A percentile compares a stretch with the other conserved stretches of the same genome.
Conservation (phyloP, 1,140 invertebrate species). For the Ceratoteleas bidentatus region DNA sequence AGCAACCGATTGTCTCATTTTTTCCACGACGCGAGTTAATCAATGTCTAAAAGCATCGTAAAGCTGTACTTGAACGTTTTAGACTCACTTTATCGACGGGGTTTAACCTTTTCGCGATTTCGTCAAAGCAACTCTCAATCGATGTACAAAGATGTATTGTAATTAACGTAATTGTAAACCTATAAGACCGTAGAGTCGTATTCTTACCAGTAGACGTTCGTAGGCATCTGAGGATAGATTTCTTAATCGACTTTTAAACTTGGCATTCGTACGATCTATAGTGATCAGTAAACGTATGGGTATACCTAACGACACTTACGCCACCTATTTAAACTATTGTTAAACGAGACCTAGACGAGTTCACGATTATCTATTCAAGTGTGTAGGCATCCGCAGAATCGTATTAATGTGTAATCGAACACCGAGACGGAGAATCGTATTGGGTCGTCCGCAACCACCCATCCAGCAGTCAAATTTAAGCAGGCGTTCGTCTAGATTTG, state of each 20-base stretch:
- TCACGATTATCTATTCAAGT: slow-evolving; percentile 50
- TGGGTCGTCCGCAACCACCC: background rate
- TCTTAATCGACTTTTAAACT: slow-evolving; percentile 53
- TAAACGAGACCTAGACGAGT: slow-evolving; percentile 41
- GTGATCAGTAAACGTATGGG: slow-evolving; percentile 47
- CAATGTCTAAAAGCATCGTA: slow-evolving; percentile 41
- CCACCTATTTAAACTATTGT: slow-evolving; percentile 49
- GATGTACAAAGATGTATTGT: slow-evolving; percentile 54
- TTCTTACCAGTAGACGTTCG: slow-evolving; percentile 52
- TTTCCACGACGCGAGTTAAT: slow-evolving; percentile 10
- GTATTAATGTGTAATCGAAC: slow-evolving; percentile 33
- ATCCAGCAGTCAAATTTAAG: slow-evolving; percentile 29
- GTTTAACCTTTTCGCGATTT: slow-evolving; percentile 42
- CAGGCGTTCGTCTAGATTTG: slow-evolving; percentile 43
- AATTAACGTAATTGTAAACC: slow-evolving; percentile 42
- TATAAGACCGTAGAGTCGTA: slow-evolving; percentile 49
- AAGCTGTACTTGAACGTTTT: slow-evolving; percentile 38
- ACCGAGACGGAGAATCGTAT: slow-evolving; percentile 48
- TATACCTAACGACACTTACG: slow-evolving; percentile 31
- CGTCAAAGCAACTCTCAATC: slow-evolving; percentile 38
- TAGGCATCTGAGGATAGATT: slow-evolving; percentile 51
- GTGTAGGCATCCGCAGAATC: slow-evolving; percentile 39
- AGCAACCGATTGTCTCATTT: background rate
- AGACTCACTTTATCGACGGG: slow-evolving; percentile 4
- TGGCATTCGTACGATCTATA: slow-evolving; percentile 54